Evolutionary conservation across 2,797 vertebrate species (phyloP), one percentile per base, ranked within the genome.

Genomic region (Distichodus sexfasciatus): DNA sequence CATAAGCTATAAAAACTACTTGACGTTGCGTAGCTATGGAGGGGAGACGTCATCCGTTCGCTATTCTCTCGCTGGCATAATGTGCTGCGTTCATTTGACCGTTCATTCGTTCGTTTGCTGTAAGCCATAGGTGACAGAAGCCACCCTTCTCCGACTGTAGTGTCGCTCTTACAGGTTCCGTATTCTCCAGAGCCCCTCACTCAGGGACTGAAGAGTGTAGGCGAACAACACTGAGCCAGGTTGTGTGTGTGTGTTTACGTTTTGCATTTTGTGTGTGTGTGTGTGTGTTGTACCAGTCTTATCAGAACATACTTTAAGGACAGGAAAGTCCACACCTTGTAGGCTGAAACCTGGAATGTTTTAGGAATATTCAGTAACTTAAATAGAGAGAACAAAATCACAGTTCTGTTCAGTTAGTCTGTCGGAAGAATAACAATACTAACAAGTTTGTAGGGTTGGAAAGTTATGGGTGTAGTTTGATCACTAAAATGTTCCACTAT

Each of bases 151-250:
- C 66, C 61, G 65, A 66, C 53, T 59, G 43, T 65, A 40, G 51
- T 64, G 36, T 66, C 44, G 6, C 26, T 66, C 12, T 50, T 26
- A 9, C 48, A 51, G 53, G 62, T 44, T 50, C 55, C 54, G 17
- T 19, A 33, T 75, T 60, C 47, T 76, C 51, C 70, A 51, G 73
- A 76, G 77, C 77, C 77, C 77, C 73, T 79, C 59, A 70, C 77
- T 79, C 77, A 79, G 77, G 77, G 77, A 79, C 73, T 76, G 77
- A 76, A 76, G 73, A 79, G 77, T 76, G 73, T 79, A 73, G 77
- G 76, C 73, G 53, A 72, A 73, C 66, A 79, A 73, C 77, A 79
- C 73, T 79, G 77, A 76, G 77, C 61, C 68, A 73, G 62, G 66
- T 36, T 72, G 69, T 60, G 59, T 15, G 43, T 19, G 60, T 57